Conservation (phyloP, 1,140 invertebrate species). For the Sycophila sp. region DNA sequence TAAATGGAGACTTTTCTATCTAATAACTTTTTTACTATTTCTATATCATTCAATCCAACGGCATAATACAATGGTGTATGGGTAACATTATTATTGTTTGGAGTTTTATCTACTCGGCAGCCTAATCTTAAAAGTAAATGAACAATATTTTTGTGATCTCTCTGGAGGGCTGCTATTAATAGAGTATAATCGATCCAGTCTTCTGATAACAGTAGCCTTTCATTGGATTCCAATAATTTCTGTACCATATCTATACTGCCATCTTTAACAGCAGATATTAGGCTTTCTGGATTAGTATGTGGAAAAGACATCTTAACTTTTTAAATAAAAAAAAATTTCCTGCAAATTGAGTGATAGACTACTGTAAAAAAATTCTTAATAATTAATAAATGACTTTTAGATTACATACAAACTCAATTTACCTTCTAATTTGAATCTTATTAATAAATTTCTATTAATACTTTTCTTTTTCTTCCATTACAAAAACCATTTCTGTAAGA, state of each 20-base stretch:
- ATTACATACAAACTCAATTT: neutral
- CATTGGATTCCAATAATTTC: neutral
- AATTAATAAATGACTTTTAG: neutral
- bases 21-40: constrained; percentile 3
- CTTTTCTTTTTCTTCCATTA: no score
- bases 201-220: neutral
- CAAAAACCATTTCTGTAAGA: no score
- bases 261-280: neutral
- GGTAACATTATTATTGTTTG: neutral
- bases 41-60: neutral
- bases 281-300: neutral
- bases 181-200: constrained; percentile 18
- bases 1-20: neutral
- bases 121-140: neutral
- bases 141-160: neutral
- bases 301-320: neutral
- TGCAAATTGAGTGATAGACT: no score
- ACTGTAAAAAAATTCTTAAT: neutral
- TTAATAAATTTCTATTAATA: neutral
- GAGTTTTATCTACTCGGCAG: constrained; percentile 7
- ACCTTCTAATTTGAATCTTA: neutral
- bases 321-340: neutral
- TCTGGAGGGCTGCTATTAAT: neutral
- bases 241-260: neutral
- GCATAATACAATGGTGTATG: constrained; percentile 11